Evolutionary conservation across 2,113 vertebrate genomes (phyloP).

Genomic region (Syngnathus typhle): DNA sequence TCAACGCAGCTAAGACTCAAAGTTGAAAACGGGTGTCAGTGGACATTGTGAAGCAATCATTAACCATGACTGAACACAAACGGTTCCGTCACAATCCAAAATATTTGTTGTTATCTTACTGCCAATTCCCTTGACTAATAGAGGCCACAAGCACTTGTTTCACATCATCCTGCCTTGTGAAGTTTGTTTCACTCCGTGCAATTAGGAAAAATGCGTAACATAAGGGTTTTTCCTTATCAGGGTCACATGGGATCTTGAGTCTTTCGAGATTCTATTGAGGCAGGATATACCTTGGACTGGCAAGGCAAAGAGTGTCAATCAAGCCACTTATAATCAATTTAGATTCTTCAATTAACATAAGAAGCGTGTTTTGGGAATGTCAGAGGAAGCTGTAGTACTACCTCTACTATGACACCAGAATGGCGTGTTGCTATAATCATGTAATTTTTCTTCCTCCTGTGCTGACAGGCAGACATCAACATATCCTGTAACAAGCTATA

Average conservation of each 20-base stretch:
- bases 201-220: no score
- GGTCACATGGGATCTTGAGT: not conserved
- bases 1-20: not conserved
- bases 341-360: not conserved
- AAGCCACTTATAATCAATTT: not conserved
- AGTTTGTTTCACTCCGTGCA: conserved; percentile 29
- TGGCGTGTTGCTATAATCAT: not conserved
- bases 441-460: conserved; percentile 4
- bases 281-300: no score
- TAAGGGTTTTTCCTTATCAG: not conserved
- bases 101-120: no score
- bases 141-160: conserved; percentile 36
- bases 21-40: not conserved
- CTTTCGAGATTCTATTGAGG: not conserved
- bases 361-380: not conserved
- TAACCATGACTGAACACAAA: no score
- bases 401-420: not conserved
- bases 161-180: conserved; percentile 29
- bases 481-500: conserved; percentile 29
- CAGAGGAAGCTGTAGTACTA: not conserved
- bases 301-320: no score
- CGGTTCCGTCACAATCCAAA: no score
- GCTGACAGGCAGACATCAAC: conserved; percentile 1
- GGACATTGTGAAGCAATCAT: no score
- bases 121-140: no score